Conservation (phyloP, 2,113 vertebrate genomes). For the Vidua macroura region DNA sequence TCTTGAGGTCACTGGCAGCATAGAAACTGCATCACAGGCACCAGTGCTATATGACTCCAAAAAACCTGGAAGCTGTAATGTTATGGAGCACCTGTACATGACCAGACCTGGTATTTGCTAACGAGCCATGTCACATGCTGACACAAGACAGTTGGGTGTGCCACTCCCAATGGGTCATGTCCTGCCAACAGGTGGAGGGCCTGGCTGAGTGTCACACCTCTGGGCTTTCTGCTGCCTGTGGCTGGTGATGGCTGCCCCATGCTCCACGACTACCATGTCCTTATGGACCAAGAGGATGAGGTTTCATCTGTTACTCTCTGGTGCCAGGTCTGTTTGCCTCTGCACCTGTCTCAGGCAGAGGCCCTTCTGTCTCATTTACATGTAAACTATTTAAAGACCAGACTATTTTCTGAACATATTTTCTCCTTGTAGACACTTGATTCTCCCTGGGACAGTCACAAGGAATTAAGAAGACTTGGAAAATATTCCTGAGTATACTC, state of each 20-base stretch:
- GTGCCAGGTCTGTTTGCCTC: background rate
- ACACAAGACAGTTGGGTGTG: background rate
- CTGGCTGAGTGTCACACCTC: background rate
- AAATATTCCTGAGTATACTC: background rate
- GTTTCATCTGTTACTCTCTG: background rate
- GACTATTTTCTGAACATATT: background rate
- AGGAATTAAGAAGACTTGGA: background rate
- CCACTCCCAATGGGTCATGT: background rate
- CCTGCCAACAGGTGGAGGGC: background rate
- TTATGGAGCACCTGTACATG: background rate
- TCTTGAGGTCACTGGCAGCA: background rate
- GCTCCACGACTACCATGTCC: background rate
- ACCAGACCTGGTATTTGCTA: background rate
- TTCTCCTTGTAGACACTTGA: background rate
- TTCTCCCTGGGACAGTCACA: background rate
- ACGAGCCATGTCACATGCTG: background rate
- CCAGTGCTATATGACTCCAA: background rate
- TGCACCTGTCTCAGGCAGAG: background rate
- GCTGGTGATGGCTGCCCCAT: accelerated
- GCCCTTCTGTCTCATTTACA: background rate
- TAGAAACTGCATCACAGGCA: background rate
- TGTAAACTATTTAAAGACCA: background rate
- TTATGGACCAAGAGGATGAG: background rate
- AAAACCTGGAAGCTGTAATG: background rate
- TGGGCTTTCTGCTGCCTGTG: background rate